A percentile compares a stretch with the other conserved stretches of the same genome.
Evolutionary conservation across 2,797 vertebrate species (phyloP).

Genomic region (Chelidonichthys spinosus): DNA sequence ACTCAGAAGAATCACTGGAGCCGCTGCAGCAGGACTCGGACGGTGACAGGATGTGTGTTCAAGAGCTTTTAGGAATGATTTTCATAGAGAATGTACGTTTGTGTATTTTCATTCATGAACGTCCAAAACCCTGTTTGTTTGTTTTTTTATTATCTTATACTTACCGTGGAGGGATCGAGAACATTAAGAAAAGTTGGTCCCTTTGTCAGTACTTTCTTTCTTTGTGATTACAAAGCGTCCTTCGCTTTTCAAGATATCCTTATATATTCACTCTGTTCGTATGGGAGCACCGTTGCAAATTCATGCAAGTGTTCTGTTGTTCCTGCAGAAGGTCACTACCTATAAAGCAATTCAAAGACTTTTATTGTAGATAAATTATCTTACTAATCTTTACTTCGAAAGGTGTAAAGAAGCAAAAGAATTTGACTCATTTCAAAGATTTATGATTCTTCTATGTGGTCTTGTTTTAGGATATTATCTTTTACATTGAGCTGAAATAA

Average conservation of each 20-base stretch:
- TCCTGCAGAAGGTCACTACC: conserved; percentile 13
- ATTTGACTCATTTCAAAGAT: conserved; percentile 2
- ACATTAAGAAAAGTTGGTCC: conserved; percentile 10
- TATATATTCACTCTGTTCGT: conserved; percentile 32
- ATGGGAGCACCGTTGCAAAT: not conserved
- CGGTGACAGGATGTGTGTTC: conserved; percentile 46
- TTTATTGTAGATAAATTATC: conserved; percentile 7
- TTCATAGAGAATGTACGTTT: conserved; percentile 30
- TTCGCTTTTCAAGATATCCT: not conserved
- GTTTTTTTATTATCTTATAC: conserved; percentile 25
- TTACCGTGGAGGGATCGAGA: conserved; percentile 42
- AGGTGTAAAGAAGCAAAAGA: not conserved
- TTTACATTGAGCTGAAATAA: not conserved
- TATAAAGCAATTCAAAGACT: conserved; percentile 15
- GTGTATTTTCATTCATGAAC: conserved; percentile 56
- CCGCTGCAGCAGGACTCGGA: not conserved
- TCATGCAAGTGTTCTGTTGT: conserved; percentile 48
- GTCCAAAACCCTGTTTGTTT: conserved; percentile 15
- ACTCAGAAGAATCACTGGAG: conserved; percentile 27
- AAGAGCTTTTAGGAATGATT: conserved; percentile 43
- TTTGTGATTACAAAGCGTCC: conserved; percentile 6
- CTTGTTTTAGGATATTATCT: not conserved
- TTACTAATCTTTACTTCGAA: not conserved
- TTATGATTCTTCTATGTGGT: not conserved
- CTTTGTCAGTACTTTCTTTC: conserved; percentile 37